Evolutionary conservation across 1,140 invertebrate species (phyloP).

Genomic region (Helicoverpa armigera): DNA sequence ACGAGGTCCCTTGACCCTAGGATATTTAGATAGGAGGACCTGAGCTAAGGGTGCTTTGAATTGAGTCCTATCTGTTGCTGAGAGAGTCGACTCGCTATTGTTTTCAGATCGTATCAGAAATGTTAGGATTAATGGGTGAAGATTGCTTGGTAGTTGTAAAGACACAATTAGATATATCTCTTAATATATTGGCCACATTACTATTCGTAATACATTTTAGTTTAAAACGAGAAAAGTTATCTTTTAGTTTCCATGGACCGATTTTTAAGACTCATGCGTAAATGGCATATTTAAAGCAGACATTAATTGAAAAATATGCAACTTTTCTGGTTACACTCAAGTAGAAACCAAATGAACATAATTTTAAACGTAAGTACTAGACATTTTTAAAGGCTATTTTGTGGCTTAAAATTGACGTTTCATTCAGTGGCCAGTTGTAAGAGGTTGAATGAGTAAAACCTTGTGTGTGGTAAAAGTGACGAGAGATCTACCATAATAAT

Average conservation of each 20-base stretch:
- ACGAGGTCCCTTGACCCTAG: slow-evolving; percentile 35
- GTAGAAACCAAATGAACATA: slow-evolving; percentile 67
- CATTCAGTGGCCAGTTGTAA: slow-evolving; percentile 75
- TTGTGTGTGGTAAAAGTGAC: slow-evolving; percentile 62
- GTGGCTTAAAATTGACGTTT: slow-evolving; percentile 76
- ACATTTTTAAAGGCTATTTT: slow-evolving; percentile 75
- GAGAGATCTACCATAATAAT: slow-evolving; percentile 30
- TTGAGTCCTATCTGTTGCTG: slow-evolving; percentile 36
- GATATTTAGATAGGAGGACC: slow-evolving; percentile 49
- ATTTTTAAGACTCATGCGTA: no score
- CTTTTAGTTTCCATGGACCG: no score
- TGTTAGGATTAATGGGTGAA: slow-evolving; percentile 1
- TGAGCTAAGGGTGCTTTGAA: slow-evolving; percentile 42
- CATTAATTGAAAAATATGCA: not conserved
- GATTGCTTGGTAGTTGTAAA: slow-evolving; percentile 4
- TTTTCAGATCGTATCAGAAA: slow-evolving; percentile 25
- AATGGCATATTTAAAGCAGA: not conserved
- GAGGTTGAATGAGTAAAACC: slow-evolving; percentile 80
- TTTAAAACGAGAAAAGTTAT: no score
- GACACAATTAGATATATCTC: no score
- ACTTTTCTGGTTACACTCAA: slow-evolving; percentile 44
- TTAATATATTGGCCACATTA: no score
- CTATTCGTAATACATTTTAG: no score
- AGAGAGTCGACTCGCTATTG: slow-evolving; percentile 4
- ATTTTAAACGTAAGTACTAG: slow-evolving; percentile 67